phyloP scores from a whole-genome alignment of 2,797 vertebrate genomes.

The Gila robusta region DNA sequence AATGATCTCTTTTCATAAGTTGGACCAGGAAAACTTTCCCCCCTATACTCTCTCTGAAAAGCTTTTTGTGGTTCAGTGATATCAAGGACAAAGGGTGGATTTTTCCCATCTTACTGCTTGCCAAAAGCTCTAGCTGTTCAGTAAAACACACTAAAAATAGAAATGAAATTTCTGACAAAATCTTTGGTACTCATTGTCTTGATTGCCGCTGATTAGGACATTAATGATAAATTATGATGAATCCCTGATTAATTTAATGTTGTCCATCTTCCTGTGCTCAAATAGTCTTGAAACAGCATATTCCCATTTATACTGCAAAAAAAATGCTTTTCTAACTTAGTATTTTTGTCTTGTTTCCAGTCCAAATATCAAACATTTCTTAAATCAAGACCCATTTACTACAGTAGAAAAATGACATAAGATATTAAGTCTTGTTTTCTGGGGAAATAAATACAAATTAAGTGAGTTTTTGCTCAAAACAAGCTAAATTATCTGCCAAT shows the following conservation, averaged over 20 bases:
- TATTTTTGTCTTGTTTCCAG: too few relatives aligned
- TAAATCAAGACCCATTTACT: too few relatives aligned
- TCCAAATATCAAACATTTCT: too few relatives aligned
- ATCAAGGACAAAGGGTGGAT: not conserved
- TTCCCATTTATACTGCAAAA: too few relatives aligned
- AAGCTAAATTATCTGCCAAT: too few relatives aligned
- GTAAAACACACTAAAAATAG: not conserved
- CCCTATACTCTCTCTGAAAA: not conserved
- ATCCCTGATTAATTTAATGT: not conserved
- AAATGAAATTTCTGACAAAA: not conserved
- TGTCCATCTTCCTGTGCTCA: not conserved
- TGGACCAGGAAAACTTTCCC: not conserved
- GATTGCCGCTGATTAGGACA: not conserved
- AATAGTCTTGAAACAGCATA: not conserved
- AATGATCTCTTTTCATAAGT: slow-evolving; percentile 8
- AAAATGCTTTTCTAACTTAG: too few relatives aligned
- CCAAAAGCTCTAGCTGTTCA: not conserved
- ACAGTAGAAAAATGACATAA: too few relatives aligned
- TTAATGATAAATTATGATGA: not conserved
- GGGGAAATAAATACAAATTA: too few relatives aligned
- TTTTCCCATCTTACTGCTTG: not conserved
- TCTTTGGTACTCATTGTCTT: not conserved
- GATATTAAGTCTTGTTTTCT: too few relatives aligned
- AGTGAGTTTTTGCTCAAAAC: too few relatives aligned
- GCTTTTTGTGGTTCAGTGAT: not conserved